Evolutionary conservation across 2,797 vertebrate genomes (phyloP).

Genomic region (Micropoecilia bifurca): DNA sequence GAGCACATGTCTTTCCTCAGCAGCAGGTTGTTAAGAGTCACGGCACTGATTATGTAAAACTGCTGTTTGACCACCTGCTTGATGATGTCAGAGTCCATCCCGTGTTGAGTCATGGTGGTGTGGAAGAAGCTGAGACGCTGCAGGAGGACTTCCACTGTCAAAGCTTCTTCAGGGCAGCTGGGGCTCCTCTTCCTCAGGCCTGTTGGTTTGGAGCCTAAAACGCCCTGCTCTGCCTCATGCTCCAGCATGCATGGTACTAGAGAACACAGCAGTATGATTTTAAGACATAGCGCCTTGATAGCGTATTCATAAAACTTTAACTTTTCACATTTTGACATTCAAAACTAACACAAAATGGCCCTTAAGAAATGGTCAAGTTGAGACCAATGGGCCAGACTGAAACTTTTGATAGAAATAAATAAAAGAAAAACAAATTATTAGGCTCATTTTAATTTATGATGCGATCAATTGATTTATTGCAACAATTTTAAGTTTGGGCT

Average conservation of each 20-base stretch:
- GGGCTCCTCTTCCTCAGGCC: conserved; percentile 92
- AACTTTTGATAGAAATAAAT: too few relatives aligned
- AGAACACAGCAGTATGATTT: not conserved
- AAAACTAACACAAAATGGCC: not conserved
- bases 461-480: too few relatives aligned
- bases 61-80: conserved; percentile 92
- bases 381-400: too few relatives aligned
- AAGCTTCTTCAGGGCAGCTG: conserved; percentile 84
- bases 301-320: not conserved
- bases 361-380: too few relatives aligned
- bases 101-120: conserved; percentile 90
- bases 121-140: conserved; percentile 89
- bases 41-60: conserved; percentile 91
- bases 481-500: not conserved
- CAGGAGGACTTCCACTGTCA: conserved; percentile 91
- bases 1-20: conserved; percentile 98
- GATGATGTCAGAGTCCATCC: conserved; percentile 89
- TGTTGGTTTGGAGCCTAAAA: conserved; percentile 92
- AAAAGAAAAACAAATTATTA: too few relatives aligned
- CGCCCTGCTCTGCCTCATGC: conserved; percentile 92
- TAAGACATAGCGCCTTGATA: not conserved
- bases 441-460: too few relatives aligned
- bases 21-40: conserved; percentile 94
- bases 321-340: not conserved
- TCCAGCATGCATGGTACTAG: conserved; percentile 96